Conservation (phyloP, 2,113 vertebrate species). For the Alaudala cheleensis region DNA sequence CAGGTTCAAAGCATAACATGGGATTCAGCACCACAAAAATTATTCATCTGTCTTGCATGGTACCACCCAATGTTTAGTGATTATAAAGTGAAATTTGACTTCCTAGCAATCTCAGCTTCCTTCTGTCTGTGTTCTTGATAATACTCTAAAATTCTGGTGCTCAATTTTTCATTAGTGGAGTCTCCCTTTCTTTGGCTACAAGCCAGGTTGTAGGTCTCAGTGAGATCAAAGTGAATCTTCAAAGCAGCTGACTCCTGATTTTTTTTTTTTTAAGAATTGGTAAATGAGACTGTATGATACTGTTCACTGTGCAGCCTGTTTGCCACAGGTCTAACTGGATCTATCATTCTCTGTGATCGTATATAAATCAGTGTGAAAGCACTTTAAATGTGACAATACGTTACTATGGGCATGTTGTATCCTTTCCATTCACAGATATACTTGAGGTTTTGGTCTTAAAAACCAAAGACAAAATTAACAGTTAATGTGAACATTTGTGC, state of each 20-base stretch:
- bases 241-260: neutral
- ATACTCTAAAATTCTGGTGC: neutral
- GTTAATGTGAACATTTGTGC: neutral
- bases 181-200: neutral
- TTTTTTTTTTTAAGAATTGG: neutral
- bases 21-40: neutral
- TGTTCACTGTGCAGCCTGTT: neutral
- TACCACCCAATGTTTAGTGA: neutral
- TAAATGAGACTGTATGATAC: neutral
- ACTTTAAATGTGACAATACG: neutral
- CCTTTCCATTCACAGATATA: neutral
- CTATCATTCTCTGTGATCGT: neutral
- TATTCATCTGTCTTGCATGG: neutral
- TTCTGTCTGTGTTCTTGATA: neutral
- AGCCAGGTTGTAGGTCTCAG: neutral
- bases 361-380: neutral
- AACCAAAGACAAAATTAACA: neutral
- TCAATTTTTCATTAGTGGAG: accelerated
- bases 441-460: neutral
- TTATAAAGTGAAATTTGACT: neutral
- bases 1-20: neutral
- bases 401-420: neutral
- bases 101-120: neutral
- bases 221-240: constrained; percentile 28
- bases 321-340: neutral